These are phyloP conservation scores for Lycia hirtaria DNA, from an alignment of 2,888 invertebrate genomes.

Conservation along the genomic window DNA sequence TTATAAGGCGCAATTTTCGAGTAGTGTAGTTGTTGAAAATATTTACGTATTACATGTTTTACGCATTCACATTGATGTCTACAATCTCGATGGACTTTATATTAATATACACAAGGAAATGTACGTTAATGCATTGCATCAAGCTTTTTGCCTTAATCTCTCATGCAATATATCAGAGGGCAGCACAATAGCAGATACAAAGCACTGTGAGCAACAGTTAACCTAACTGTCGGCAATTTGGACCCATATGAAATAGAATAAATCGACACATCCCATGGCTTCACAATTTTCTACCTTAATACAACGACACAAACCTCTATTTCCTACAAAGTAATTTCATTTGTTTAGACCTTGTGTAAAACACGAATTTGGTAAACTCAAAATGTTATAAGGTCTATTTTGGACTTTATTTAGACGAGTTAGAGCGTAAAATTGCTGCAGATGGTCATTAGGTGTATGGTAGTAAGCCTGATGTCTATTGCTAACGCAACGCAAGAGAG, in stretches of 20 bases:
- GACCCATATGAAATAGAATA: conserved; percentile 72
- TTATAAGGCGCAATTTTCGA: too few species aligned
- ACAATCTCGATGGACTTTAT: neutral
- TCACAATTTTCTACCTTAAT: conserved; percentile 26
- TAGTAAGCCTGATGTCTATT: conserved; percentile 64
- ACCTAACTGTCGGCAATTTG: conserved; percentile 78
- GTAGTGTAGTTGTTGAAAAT: too few species aligned
- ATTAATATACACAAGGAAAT: conserved; percentile 24
- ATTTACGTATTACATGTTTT: too few species aligned
- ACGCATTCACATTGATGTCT: too few species aligned
- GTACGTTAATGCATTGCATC: conserved; percentile 40
- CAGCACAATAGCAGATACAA: conserved; percentile 70
- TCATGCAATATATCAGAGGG: conserved; percentile 66
- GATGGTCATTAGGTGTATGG: conserved; percentile 44
- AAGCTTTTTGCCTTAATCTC: conserved; percentile 59
- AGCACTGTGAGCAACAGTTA: conserved; percentile 75
- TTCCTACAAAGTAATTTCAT: conserved; percentile 14
- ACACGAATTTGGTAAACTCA: conserved; percentile 23
- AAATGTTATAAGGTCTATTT: conserved; percentile 10
- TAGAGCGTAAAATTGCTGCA: conserved; percentile 50
- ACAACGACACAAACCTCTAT: conserved; percentile 14
- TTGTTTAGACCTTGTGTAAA: conserved; percentile 15
- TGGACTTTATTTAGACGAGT: conserved; percentile 47
- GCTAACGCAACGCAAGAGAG: conserved; percentile 66
- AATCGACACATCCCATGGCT: conserved; percentile 57